These are phyloP conservation scores for Protaetia brevitarsis DNA, from an alignment of 1,140 invertebrate species.

Conservation along the genomic window DNA sequence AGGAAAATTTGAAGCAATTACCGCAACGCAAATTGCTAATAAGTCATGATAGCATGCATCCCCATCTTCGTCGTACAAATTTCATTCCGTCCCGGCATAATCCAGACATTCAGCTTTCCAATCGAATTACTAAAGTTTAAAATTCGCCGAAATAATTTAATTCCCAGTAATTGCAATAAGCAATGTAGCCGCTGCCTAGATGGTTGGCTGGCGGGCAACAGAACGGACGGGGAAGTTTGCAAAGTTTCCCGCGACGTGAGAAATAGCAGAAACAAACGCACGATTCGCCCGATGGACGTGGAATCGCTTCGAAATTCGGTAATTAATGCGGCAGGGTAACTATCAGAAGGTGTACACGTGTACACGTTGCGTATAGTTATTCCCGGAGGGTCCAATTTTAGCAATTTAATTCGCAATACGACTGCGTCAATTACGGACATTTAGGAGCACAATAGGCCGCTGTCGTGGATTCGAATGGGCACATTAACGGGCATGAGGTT, in stretches of 20 bases:
- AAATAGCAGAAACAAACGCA: background rate
- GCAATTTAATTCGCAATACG: background rate
- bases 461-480: background rate
- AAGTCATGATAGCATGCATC: too few species aligned
- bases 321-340: background rate
- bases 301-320: background rate
- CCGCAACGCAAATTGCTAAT: too few species aligned
- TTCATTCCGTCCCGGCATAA: too few species aligned
- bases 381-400: background rate
- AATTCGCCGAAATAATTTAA: too few species aligned
- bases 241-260: background rate
- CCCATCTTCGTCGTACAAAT: too few species aligned
- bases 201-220: background rate
- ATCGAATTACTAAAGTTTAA: too few species aligned
- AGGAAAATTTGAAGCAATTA: too few species aligned
- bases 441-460: background rate
- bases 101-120: too few species aligned
- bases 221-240: background rate
- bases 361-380: slow-evolving; percentile 9
- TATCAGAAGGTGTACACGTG: background rate
- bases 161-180: too few species aligned
- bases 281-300: background rate
- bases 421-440: background rate
- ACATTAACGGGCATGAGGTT: background rate
- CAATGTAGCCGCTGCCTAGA: too few species aligned